Percentiles rank a stretch among this genome's conserved stretches.
These are phyloP conservation scores for Nerophis ophidion DNA, from an alignment of 2,113 vertebrate species.

Conservation along the genomic window DNA sequence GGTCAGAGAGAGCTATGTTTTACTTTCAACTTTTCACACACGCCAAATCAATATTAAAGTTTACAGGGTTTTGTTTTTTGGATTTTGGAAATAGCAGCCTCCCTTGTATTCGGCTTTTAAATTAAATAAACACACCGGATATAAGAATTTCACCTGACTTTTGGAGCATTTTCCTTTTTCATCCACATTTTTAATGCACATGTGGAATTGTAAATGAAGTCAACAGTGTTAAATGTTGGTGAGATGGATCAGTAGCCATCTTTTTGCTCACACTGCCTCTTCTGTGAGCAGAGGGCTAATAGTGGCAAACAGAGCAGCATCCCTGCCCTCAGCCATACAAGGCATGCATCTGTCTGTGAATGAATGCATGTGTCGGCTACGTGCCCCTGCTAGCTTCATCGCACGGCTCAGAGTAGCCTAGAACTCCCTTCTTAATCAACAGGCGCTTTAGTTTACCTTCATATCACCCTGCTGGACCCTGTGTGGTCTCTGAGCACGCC, in stretches of 20 bases:
- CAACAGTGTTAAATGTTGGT: neutral
- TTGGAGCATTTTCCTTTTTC: too few relatives aligned
- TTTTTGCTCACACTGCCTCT: neutral
- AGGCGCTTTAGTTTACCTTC: constrained; percentile 27
- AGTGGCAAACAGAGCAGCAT: constrained; percentile 43
- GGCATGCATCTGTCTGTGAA: constrained; percentile 37
- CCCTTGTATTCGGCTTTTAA: too few relatives aligned
- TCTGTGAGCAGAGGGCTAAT: constrained; percentile 7
- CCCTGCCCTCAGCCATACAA: constrained; percentile 57
- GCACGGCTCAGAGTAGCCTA: constrained; percentile 40
- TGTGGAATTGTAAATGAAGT: neutral
- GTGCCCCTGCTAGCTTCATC: constrained; percentile 23
- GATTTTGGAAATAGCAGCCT: too few relatives aligned
- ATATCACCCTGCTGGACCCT: constrained; percentile 20
- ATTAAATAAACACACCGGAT: too few relatives aligned
- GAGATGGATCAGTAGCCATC: neutral
- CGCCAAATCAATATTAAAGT: too few relatives aligned
- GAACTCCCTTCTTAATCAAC: constrained; percentile 1
- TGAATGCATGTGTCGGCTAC: constrained; percentile 39
- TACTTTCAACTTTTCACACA: too few relatives aligned
- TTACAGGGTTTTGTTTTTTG: too few relatives aligned
- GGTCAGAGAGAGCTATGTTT: too few relatives aligned
- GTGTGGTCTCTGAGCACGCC: constrained; percentile 25
- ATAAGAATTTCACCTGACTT: too few relatives aligned
- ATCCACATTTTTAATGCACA: neutral